These are phyloP conservation scores for Gymnodraco acuticeps DNA, from an alignment of 2,797 vertebrate genomes.

Conservation along the genomic window DNA sequence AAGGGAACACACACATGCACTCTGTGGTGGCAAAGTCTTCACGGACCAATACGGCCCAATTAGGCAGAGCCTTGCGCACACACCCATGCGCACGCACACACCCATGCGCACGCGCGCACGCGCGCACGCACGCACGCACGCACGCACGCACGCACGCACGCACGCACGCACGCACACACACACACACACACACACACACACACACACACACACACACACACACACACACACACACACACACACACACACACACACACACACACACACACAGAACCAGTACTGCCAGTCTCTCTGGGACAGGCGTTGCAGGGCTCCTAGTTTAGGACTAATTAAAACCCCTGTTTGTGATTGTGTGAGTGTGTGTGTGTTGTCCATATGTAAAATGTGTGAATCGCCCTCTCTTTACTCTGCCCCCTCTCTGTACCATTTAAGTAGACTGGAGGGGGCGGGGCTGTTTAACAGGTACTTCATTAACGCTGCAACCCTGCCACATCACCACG, in stretches of 20 bases:
- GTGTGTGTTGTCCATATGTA: constrained; percentile 58
- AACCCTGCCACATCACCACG: constrained; percentile 82
- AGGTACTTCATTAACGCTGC: constrained; percentile 88
- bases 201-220: constrained; percentile 56
- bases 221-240: constrained; percentile 56
- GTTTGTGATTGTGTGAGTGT: constrained; percentile 57
- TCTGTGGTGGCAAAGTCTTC: constrained; percentile 79
- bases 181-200: constrained; percentile 56
- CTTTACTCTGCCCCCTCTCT: constrained; percentile 64
- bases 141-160: constrained; percentile 50
- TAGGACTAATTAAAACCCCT: constrained; percentile 87
- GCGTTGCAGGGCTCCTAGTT: constrained; percentile 80
- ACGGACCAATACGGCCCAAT: constrained; percentile 83
- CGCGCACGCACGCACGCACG: constrained; percentile 56
- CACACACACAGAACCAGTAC: constrained; percentile 53
- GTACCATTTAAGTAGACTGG: constrained; percentile 82
- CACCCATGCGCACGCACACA: constrained; percentile 27
- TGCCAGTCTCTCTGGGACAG: constrained; percentile 78
- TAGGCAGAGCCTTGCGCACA: constrained; percentile 75
- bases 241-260: constrained; percentile 56
- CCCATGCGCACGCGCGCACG: constrained; percentile 56
- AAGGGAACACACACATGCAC: constrained; percentile 67
- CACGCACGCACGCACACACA: constrained; percentile 56
- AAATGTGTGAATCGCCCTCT: constrained; percentile 67
- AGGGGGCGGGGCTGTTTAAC: constrained; percentile 83